Evolutionary conservation across 2,888 invertebrate species (phyloP), one percentile per base, ranked within the genome.

Genomic region (Lumbricus terrestris): DNA sequence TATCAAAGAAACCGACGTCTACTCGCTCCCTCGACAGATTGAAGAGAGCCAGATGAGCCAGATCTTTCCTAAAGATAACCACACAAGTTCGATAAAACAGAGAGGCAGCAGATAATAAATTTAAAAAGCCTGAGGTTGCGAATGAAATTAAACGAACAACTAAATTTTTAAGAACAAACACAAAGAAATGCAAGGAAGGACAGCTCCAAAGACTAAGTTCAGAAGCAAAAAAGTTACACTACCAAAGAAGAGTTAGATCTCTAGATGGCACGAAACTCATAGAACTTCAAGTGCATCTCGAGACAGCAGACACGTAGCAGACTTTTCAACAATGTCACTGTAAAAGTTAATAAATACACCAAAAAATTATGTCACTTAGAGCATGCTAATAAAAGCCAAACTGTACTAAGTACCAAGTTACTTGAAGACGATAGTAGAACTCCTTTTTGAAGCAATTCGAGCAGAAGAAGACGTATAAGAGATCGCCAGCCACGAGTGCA

Each of bases 381-480:
- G 33, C 20, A 15, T 34, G 83, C 18, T 15, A 85, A 85, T 20
- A 85, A 35, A 37, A 34, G 23, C 6, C 1, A 35, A 85, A 85
- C 35, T 37, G n/a, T n/a, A n/a, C n/a, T n/a, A n/a, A n/a, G n/a
- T 85, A 85, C 85, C 85, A 85, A 37, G 85, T 85, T 85, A 85
- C 85, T 85, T 85, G 34, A 20, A 85, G 85, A 1, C 85, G 85
- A 85, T 35, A 34, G 85, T 85, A 85, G 85, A 35, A 85, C 23
- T 85, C 85, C 11, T 85, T 2, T 37, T 85, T 34, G 23, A 85
- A 85, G 35, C 85, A 85, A 16, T 23, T 35, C 35, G 85, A 85
- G 35, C 85, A 85, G 85, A 85, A 34, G 85, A 85, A 85, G 85
- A 15, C 1, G 37, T 85, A 85, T 35, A 85, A 20, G n/a, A 85